Evolutionary conservation across 2,797 vertebrate genomes (phyloP), one percentile per base, ranked within the genome.

Genomic region (Crypturellus tataupa): DNA sequence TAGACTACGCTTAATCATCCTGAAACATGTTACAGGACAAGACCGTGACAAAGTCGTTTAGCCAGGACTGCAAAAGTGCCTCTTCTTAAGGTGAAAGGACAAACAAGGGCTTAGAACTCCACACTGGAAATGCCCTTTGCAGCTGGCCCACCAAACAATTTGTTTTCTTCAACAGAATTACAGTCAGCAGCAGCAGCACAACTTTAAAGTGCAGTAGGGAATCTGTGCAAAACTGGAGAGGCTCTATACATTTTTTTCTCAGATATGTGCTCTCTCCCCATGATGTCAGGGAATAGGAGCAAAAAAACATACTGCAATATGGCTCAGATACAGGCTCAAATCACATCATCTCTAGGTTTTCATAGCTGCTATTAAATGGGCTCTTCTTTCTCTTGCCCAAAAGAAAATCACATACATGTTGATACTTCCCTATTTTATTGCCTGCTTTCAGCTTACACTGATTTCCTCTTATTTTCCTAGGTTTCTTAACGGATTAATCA

Each of bases 181-280:
- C 76, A 69, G 88, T 78, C 55, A 47, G 10, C 63, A 35, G 77
- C 59, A 31, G 77, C 59, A 68, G 68, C 14, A 3, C 31, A 25
- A 47, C 68, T 68, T 91, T 94, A 92, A 94, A 96, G 93, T 95
- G 92, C 95, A 76, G 90, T 81, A 87, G 67, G 53, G 72, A 81
- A 85, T 51, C 44, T 58, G 88, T 91, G 89, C 79, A 90, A 87
- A 90, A 55, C 49, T 35, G 40, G 4, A 10, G 70, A 60, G 60
- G 53, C 71, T 92, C 27, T 8, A 69, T 21, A 40, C 21, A 8
- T 15, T 24, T 51, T 5, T 35, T 35, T 33, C 16, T 12, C 21
- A 63, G 16, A 67, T 58, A 81, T 65, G 46, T 56, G 62, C 63
- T 92, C 14, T 60, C 76, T 40, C 20, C 33, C 35, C 46, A 27